Conservation (phyloP, 2,888 invertebrate species). For the Leucophora obtusa region DNA sequence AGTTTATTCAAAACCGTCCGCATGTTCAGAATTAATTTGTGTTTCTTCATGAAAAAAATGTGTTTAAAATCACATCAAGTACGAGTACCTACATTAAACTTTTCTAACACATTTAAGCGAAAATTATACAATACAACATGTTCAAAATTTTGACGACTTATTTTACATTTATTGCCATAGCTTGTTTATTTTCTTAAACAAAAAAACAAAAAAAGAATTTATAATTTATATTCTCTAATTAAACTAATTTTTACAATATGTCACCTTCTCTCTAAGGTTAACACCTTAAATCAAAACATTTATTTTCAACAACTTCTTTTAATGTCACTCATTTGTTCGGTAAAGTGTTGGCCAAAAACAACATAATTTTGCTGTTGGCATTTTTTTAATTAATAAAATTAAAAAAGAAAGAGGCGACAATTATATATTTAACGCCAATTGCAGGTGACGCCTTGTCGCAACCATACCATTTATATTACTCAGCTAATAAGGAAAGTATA, state of each 20-base stretch:
- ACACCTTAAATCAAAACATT: slow-evolving; percentile 39
- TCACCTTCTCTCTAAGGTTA: slow-evolving; percentile 16
- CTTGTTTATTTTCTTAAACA: neutral
- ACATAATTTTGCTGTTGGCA: slow-evolving; percentile 58
- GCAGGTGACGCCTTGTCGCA: slow-evolving; percentile 65
- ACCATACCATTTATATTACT: slow-evolving; percentile 19
- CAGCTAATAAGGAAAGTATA: no score
- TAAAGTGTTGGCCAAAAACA: slow-evolving; percentile 32
- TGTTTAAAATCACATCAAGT: no score
- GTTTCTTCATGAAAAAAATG: no score
- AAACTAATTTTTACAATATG: slow-evolving; percentile 53
- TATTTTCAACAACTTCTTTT: slow-evolving; percentile 43
- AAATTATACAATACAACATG: no score
- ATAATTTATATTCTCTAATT: slow-evolving; percentile 52
- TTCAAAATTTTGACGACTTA: no score
- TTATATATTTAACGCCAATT: slow-evolving; percentile 68
- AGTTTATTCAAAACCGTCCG: no score
- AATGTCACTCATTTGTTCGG: slow-evolving; percentile 30
- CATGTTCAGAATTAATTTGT: no score
- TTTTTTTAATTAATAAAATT: slow-evolving; percentile 67
- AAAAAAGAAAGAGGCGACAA: slow-evolving; percentile 59
- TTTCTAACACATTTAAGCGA: no score
- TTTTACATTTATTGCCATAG: neutral
- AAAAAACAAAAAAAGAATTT: slow-evolving; percentile 9
- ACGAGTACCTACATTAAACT: no score